Evolutionary conservation across 2,888 invertebrate genomes (phyloP), one percentile per base, ranked within the genome.

Genomic region (Molanna angustata): DNA sequence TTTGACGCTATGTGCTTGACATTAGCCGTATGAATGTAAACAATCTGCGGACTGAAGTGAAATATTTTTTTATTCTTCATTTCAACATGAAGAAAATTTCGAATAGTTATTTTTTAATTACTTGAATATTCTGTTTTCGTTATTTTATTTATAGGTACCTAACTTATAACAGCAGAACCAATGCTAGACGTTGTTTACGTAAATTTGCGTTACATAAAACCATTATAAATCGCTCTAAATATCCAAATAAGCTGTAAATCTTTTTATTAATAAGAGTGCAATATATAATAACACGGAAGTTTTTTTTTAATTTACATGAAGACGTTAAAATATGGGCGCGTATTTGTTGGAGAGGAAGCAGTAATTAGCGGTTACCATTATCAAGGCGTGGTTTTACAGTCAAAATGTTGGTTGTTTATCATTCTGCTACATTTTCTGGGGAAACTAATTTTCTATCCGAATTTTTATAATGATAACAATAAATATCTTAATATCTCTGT

Each of bases 391-490:
- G 46, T 47, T 9, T 17, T 31, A 47, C 16, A 51, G 55, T 55
- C 55, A 51, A 55, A 53, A 53, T 44, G 53, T 57, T 53, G 56
- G 42, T 49, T 50, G 50, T 57, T 53, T 43, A 57, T 57, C 56
- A 56, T 57, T 53, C 40, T 17, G 40, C 14, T 16, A 7, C 19
- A 41, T 46, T 49, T 49, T 49, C 39, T 40, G 42, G 35, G 43
- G 32, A 56, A 49, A 49, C 49, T 52, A 46, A 53, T 52, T 56
- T n/a, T 53, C 35, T 49, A 56, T 31, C 31, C 18, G 40, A 40
- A 47, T 46, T 41, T 19, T 33, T 41, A 43, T 33, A 47, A 37
- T 46, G 48, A 55, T 52, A 51, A 51, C 55, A 35, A 55, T 56
- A 56, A 52, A 56, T 52, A 48, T 42, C 44, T 45, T 27, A 1